These are phyloP conservation scores for Anhinga rufa DNA, from an alignment of 2,113 vertebrate species.

Conservation along the genomic window DNA sequence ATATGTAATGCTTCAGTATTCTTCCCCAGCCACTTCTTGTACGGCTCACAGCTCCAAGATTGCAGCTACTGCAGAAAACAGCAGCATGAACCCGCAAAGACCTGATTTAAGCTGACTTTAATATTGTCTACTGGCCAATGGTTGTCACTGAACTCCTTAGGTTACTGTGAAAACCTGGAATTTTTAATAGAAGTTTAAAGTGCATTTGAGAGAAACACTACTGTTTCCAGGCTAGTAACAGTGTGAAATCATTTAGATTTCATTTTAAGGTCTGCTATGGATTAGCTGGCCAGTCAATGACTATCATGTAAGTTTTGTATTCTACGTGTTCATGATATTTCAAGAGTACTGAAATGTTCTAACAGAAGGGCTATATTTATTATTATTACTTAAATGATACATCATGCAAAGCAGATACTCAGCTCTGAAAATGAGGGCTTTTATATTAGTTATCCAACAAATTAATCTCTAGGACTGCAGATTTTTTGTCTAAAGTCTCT, in stretches of 20 bases:
- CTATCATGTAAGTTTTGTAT: not conserved
- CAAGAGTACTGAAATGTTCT: not conserved
- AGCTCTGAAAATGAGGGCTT: not conserved
- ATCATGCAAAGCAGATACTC: not conserved
- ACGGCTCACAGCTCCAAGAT: not conserved
- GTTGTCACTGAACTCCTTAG: not conserved
- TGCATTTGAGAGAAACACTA: not conserved
- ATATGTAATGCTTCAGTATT: not conserved
- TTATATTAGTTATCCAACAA: not conserved
- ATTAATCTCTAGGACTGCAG: not conserved
- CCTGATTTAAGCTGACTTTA: not conserved
- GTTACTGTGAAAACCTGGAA: not conserved
- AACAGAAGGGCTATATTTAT: not conserved
- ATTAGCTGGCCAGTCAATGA: not conserved
- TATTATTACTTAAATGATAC: not conserved
- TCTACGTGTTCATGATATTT: not conserved
- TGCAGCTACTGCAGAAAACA: not conserved
- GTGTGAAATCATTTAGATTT: not conserved
- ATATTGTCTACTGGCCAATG: not conserved
- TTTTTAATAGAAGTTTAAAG: not conserved
- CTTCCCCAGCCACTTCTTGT: not conserved
- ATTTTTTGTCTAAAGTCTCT: not conserved
- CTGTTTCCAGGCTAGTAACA: not conserved
- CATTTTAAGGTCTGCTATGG: not conserved
- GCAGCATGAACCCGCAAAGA: not conserved